A percentile compares a stretch with the other conserved stretches of the same genome.
Conservation (phyloP, 2,888 invertebrate species). For the Lithophane leautieri region DNA sequence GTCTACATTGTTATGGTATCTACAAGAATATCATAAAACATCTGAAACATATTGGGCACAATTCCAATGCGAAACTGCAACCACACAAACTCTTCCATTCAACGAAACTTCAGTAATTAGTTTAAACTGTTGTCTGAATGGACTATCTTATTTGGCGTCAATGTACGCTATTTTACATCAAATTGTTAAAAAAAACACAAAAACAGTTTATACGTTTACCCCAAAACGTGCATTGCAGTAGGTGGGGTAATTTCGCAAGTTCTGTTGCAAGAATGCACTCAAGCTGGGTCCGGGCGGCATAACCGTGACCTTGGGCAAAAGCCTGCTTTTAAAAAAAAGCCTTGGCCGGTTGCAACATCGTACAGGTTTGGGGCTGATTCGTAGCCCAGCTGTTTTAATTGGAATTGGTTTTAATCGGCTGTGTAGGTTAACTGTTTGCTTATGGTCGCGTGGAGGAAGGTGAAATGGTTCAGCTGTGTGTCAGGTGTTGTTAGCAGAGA, state of each 20-base stretch:
- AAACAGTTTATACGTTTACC: slow-evolving; percentile 5
- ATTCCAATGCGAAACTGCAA: background rate
- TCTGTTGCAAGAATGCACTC: slow-evolving; percentile 65
- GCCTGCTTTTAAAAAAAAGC: slow-evolving; percentile 58
- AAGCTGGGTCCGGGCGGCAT: slow-evolving; percentile 37
- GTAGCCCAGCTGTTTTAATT: slow-evolving; percentile 58
- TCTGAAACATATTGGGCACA: too few species aligned
- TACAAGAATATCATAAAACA: background rate
- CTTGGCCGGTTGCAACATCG: slow-evolving; percentile 65
- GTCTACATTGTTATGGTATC: background rate
- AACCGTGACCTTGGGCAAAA: slow-evolving; percentile 68
- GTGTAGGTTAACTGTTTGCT: slow-evolving; percentile 34
- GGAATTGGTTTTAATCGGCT: slow-evolving; percentile 43
- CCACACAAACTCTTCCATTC: background rate
- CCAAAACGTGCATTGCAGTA: slow-evolving; percentile 36
- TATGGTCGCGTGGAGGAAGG: background rate
- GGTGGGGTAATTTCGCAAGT: slow-evolving; percentile 59
- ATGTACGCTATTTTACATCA: background rate
- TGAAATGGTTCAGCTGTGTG: background rate
- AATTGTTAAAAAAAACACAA: slow-evolving; percentile 12
- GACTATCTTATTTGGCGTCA: background rate
- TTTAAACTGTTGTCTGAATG: background rate
- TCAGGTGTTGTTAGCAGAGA: too few species aligned
- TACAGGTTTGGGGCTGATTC: slow-evolving; percentile 62
- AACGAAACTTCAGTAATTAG: background rate